Base-by-base conservation (phyloP, 2,113 vertebrate genomes). In the Oryzias woworae region DNA sequence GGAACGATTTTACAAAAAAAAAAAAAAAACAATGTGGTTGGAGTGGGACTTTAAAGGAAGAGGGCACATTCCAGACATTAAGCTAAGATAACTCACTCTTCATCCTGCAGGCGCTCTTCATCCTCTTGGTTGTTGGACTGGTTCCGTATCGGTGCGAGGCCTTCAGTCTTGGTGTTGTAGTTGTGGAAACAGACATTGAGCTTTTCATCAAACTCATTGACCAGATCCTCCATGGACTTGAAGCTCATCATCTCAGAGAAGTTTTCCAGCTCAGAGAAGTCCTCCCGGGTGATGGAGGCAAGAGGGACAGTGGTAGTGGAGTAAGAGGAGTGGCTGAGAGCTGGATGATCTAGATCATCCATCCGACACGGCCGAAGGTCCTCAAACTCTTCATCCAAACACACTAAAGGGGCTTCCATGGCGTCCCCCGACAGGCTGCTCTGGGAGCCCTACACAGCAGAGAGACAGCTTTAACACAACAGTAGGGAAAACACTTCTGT, bases 211-310 rank as follows among this genome's bases (percentile, higher is more conserved):
- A 97, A 97, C 64, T 96, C 95, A 13, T 96, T 96, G 71, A 97
- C 95, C 51, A 97, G 92, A 75, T 97, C 95, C 83, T 97, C 95
- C 95, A 97, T 97, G 47, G 95, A 97, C 89, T 97, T 96, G 90
- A 97, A 97, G 85, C 95, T 97, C 91, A 97, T 96, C 82, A 96
- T 96, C 88, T 96, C 95, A 0, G 95, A 96, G 91, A 96, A 96
- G 91, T 96, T 96, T 88, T 96, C 95, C 72, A 97, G 90, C 91
- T 97, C 95, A 0, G 94, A 95, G 85, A 97, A 94, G 69, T 97
- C 95, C 71, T 97, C 95, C 2, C 95, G 87, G 90, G 67, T 84
- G 85, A 93, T 77, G 77, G 91, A 69, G 75, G 87, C 72, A 79
- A 93, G 67, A 36, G 91, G 76, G 79, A 82, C 83, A 0, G 91